phyloP scores from a whole-genome alignment of 2,113 vertebrate genomes.

The Eurypyga helias region DNA sequence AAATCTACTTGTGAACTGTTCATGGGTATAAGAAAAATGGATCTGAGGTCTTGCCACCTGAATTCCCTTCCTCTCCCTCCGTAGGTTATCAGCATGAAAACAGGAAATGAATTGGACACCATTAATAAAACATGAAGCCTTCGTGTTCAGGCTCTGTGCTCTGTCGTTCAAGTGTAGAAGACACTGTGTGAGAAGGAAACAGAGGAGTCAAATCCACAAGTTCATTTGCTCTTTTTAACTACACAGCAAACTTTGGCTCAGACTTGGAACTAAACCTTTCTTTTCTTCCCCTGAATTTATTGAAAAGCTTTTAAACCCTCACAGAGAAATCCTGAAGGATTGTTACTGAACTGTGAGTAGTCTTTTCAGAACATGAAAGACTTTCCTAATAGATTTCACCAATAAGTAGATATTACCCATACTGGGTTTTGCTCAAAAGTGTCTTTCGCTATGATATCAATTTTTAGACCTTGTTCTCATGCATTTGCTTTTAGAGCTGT shows the following conservation, averaged over 20 bases:
- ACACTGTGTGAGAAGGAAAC: constrained; percentile 19
- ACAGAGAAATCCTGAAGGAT: neutral
- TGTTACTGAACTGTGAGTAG: neutral
- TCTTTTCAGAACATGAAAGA: neutral
- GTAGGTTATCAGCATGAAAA: constrained; percentile 84
- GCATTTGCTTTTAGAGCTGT: neutral
- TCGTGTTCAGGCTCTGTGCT: constrained; percentile 60
- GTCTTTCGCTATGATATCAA: neutral
- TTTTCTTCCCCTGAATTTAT: neutral
- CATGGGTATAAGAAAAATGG: constrained; percentile 41
- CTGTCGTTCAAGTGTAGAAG: constrained; percentile 41
- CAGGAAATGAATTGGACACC: constrained; percentile 78
- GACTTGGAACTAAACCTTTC: neutral
- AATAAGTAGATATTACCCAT: neutral
- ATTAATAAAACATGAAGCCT: constrained; percentile 83
- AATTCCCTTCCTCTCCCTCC: constrained; percentile 72
- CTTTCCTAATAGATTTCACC: neutral
- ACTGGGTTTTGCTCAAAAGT: neutral
- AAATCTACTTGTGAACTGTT: constrained; percentile 52
- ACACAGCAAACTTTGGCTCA: constrained; percentile 20
- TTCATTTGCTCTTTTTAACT: constrained; percentile 36
- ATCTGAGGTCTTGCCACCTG: constrained; percentile 75
- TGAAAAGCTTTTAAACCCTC: neutral
- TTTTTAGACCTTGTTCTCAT: neutral
- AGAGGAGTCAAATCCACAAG: constrained; percentile 30